Base-by-base conservation (phyloP, 1,140 invertebrate genomes). In the Sycophaga agraensis region DNA sequence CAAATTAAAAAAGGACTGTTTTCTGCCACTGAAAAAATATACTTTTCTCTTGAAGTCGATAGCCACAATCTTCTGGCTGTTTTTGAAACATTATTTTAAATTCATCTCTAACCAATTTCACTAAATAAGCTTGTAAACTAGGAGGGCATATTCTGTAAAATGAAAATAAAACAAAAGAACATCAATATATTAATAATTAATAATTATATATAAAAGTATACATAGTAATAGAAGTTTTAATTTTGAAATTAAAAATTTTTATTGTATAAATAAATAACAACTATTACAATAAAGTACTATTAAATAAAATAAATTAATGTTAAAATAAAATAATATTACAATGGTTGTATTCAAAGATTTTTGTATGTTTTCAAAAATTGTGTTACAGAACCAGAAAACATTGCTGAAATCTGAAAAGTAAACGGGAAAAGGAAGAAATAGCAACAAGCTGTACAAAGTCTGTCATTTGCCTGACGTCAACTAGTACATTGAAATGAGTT, bases 101-200 rank as follows among this genome's bases (percentile, higher is more conserved):
- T 75, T 89, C 87, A 62, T 88, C 84, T 67, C 89, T 82, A 26
- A 89, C 83, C 40, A 85, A 83, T 69, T 84, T 82, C 55, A 85
- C 83, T 28, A 91, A 79, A 48, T 86, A 84, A 12, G 84, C 82
- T 73, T 88, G 80, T 66, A 91, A 81, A 70, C 83, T 83, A 35
- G 79, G 72, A 2, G 88, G 88, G 74, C 88, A 90, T 79, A 84
- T 82, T 79, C 88, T 90, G 82, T 35, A 85, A 87, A 69, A 46
- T 51, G 9, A 21, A 59, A 54, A 31, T 31, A 11, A 11, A 31
- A 6, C 11, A 11, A 31, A 6, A 6, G 11, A 6, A 31, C 4
- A 6, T 11, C 11, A 4, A 6, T 31, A 6, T 31, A 4, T 6
- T 6, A 37, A 2, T 39, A 22, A 53, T 34, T 24, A 8, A 39